phyloP scores from a whole-genome alignment of 2,113 vertebrate species.

The Orthonyx spaldingii region DNA sequence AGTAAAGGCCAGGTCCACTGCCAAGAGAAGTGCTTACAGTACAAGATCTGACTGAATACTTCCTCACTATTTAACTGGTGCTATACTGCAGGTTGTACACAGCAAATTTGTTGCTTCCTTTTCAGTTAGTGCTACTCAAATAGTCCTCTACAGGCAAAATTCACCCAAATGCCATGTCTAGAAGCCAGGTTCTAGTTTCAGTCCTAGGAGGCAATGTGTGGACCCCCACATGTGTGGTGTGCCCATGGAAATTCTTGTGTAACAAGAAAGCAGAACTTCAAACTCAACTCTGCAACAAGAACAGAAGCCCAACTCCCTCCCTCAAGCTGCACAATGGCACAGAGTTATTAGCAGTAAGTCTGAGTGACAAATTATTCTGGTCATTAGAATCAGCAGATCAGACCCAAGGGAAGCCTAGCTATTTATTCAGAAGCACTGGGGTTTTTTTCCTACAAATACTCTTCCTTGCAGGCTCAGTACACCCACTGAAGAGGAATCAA shows the following conservation, averaged over 20 bases:
- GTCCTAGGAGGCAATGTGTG: not conserved
- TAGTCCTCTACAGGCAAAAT: not conserved
- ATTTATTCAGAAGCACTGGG: not conserved
- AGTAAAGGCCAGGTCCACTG: not conserved
- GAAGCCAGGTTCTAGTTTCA: not conserved
- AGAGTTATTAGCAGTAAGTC: not conserved
- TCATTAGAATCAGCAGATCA: slow-evolving; percentile 10
- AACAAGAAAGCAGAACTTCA: not conserved
- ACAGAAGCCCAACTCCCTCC: not conserved
- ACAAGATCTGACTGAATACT: not conserved
- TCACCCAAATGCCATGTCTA: not conserved
- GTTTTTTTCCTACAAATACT: not conserved
- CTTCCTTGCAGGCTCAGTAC: not conserved
- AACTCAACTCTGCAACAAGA: not conserved
- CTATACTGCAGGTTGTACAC: not conserved
- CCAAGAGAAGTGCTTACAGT: not conserved
- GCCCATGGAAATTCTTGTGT: not conserved
- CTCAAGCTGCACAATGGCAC: not conserved
- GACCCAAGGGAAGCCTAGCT: not conserved
- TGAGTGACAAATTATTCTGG: slow-evolving; percentile 3
- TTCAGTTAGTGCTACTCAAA: not conserved
- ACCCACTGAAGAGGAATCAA: not conserved
- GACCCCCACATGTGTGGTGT: not conserved
- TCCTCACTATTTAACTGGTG: not conserved
- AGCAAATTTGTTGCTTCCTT: not conserved